These are phyloP conservation scores for Rhamnusium bicolor DNA, from an alignment of 2,888 invertebrate genomes.

Conservation along the genomic window DNA sequence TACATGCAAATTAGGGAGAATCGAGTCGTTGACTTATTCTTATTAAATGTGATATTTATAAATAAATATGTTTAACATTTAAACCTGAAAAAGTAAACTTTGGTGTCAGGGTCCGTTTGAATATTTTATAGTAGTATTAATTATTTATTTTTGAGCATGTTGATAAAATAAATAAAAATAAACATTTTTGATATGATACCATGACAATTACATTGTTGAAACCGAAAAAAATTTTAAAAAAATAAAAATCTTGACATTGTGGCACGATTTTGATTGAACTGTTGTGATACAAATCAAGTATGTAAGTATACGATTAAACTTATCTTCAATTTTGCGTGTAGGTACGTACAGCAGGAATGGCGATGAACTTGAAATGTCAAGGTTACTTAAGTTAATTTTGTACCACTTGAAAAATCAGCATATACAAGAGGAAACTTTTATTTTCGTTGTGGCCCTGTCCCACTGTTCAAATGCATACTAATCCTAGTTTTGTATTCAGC, in stretches of 20 bases:
- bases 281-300: background rate
- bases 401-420: background rate
- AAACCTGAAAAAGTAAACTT: background rate
- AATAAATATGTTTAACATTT: background rate
- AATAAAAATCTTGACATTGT: background rate
- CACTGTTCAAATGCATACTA: no score
- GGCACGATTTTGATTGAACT: background rate
- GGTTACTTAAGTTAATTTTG: conserved; percentile 28
- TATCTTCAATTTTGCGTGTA: background rate
- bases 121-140: background rate
- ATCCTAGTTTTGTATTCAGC: no score
- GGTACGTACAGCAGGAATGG: conserved; percentile 32
- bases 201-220: no score
- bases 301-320: no score
- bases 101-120: background rate
- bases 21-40: background rate
- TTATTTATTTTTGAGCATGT: background rate
- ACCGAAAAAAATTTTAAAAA: no score
- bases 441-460: background rate
- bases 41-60: no score
- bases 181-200: no score
- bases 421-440: background rate
- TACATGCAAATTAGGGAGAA: no score
- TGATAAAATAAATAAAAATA: background rate
- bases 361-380: conserved; percentile 50